A percentile compares a stretch with the other conserved stretches of the same genome.
Conservation (phyloP, 2,888 invertebrate genomes). For the Leptinotarsa haldemani region DNA sequence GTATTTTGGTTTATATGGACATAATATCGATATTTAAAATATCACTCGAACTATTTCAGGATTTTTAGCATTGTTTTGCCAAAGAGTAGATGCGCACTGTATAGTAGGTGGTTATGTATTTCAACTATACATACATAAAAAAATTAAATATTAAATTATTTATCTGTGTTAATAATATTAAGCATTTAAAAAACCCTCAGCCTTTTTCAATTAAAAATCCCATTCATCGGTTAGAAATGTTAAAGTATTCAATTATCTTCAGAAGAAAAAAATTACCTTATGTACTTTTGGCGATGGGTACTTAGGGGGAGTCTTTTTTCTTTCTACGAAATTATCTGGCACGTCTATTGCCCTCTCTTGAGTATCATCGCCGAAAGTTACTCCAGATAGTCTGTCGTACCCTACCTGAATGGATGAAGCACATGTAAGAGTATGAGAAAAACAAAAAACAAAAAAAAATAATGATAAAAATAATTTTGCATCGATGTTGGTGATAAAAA, state of each 20-base stretch:
- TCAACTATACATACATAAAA: too few species aligned
- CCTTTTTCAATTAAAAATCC: not conserved
- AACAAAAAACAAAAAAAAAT: not conserved
- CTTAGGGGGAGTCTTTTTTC: conserved; percentile 80
- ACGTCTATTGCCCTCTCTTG: conserved; percentile 88
- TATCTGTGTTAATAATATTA: too few species aligned
- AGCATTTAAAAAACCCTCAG: not conserved
- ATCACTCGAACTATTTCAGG: too few species aligned
- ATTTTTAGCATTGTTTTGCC: too few species aligned
- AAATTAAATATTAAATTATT: too few species aligned
- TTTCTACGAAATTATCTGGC: conserved; percentile 87
- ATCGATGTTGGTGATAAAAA: not conserved
- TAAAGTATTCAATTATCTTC: not conserved
- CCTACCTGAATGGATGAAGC: conserved; percentile 55
- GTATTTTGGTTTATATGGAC: too few species aligned
- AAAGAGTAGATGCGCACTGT: too few species aligned
- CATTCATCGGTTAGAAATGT: too few species aligned
- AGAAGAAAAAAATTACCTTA: conserved; percentile 52
- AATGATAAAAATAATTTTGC: not conserved
- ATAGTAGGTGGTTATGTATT: too few species aligned
- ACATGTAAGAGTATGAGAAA: not conserved
- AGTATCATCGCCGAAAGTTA: conserved; percentile 61
- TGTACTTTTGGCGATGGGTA: conserved; percentile 70
- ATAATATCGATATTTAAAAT: too few species aligned
- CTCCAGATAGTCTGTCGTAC: conserved; percentile 65